Conservation (phyloP, 1,140 invertebrate genomes). For the Triops longicaudatus region DNA sequence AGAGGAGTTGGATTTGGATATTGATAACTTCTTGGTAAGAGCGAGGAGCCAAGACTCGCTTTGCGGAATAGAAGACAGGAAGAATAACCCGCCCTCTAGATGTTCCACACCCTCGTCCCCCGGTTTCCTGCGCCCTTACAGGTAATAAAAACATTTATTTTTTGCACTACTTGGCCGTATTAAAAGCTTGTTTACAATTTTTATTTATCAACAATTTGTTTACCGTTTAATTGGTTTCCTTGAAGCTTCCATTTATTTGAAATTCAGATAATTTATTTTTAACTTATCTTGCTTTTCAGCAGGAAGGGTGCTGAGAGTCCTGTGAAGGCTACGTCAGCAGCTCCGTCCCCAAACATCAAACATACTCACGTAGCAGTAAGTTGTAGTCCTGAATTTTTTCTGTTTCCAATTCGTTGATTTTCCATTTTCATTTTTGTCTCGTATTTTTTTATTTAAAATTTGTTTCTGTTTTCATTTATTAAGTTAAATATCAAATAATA, state of each 20-base stretch:
- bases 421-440: too few species aligned
- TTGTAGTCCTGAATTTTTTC: background rate
- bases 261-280: too few species aligned
- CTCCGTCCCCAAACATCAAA: background rate
- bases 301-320: background rate
- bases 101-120: background rate
- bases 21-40: conserved; percentile 3
- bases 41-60: conserved; percentile 21
- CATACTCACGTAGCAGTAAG: background rate
- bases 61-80: background rate
- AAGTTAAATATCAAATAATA: too few species aligned
- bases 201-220: too few species aligned
- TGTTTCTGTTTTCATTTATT: too few species aligned
- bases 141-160: background rate
- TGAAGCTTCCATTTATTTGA: too few species aligned
- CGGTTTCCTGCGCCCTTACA: background rate
- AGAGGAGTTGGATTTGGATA: conserved; percentile 11
- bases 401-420: too few species aligned
- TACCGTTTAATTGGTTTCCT: too few species aligned
- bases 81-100: background rate
- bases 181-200: background rate
- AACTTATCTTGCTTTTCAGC: background rate
- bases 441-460: background rate
- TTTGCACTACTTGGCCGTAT: too few species aligned
- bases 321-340: background rate